These are phyloP conservation scores for Sphecodes monilicornis DNA, from an alignment of 2,888 invertebrate species.

Conservation along the genomic window DNA sequence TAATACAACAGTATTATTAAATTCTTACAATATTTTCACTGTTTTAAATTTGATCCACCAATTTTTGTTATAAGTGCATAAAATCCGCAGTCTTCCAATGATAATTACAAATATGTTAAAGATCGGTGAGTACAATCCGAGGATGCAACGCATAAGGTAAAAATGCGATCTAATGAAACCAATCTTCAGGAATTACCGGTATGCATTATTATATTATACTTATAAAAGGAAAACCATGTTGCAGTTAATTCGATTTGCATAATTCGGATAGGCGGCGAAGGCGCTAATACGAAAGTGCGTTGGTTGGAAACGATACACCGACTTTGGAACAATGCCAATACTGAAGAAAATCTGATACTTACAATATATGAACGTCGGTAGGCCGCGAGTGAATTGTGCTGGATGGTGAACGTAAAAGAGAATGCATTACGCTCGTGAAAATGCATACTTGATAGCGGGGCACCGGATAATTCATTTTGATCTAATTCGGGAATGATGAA, in stretches of 20 bases:
- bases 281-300: constrained; percentile 50
- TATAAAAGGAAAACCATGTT: neutral
- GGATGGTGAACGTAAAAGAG: constrained; percentile 51
- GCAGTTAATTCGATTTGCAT: constrained; percentile 11
- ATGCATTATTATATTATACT: neutral
- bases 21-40: neutral
- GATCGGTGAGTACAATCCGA: neutral
- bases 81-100: too few species aligned
- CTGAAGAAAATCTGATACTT: constrained; percentile 64
- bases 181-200: neutral
- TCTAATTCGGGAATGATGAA: constrained; percentile 61
- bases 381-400: constrained; percentile 54
- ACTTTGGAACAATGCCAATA: constrained; percentile 67
- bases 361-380: constrained; percentile 54
- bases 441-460: constrained; percentile 54
- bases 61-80: neutral
- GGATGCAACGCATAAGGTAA: neutral
- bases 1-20: neutral
- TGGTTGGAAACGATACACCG: constrained; percentile 54
- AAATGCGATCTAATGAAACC: neutral
- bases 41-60: neutral
- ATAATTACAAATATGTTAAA: too few species aligned
- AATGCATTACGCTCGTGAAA: constrained; percentile 59
- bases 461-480: constrained; percentile 58
- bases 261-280: constrained; percentile 9